These are phyloP conservation scores for Pemphredon lugubris DNA, from an alignment of 2,888 invertebrate species.

Conservation along the genomic window DNA sequence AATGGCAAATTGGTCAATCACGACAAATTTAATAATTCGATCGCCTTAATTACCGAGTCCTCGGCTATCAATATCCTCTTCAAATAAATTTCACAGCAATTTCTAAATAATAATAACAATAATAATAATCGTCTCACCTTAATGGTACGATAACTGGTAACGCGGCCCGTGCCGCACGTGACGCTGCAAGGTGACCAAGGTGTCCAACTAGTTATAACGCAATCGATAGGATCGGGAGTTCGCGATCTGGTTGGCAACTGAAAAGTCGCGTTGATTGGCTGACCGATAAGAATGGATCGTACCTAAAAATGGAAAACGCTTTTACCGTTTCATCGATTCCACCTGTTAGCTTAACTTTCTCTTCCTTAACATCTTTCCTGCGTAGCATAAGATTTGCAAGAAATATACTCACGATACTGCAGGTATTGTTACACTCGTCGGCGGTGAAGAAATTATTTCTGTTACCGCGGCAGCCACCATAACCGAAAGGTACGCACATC, in stretches of 20 bases:
- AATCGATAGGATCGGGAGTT: slow-evolving; percentile 82
- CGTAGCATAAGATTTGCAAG: too few relatives aligned
- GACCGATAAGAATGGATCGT: slow-evolving; percentile 64
- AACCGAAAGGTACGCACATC: slow-evolving; percentile 93
- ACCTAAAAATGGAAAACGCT: slow-evolving; percentile 54
- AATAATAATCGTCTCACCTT: slow-evolving; percentile 82
- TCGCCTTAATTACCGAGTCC: background rate
- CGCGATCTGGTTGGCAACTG: slow-evolving; percentile 11
- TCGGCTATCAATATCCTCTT: background rate
- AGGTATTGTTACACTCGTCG: slow-evolving; percentile 89
- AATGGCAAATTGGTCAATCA: too few relatives aligned
- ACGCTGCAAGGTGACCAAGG: slow-evolving; percentile 92
- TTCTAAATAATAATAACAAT: too few relatives aligned
- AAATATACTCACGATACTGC: slow-evolving; percentile 83
- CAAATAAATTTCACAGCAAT: background rate
- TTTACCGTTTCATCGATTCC: background rate
- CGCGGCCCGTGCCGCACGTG: slow-evolving; percentile 89
- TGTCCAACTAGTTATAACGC: slow-evolving; percentile 90
- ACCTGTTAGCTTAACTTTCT: too few relatives aligned
- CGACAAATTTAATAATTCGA: too few relatives aligned
- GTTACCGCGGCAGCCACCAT: slow-evolving; percentile 95
- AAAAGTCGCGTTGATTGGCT: slow-evolving; percentile 40
- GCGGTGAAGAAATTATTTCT: slow-evolving; percentile 93
- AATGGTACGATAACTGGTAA: slow-evolving; percentile 85
- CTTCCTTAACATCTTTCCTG: too few relatives aligned